Evolutionary conservation across 1,140 invertebrate genomes (phyloP).

Genomic region (Plutomurus gul): DNA sequence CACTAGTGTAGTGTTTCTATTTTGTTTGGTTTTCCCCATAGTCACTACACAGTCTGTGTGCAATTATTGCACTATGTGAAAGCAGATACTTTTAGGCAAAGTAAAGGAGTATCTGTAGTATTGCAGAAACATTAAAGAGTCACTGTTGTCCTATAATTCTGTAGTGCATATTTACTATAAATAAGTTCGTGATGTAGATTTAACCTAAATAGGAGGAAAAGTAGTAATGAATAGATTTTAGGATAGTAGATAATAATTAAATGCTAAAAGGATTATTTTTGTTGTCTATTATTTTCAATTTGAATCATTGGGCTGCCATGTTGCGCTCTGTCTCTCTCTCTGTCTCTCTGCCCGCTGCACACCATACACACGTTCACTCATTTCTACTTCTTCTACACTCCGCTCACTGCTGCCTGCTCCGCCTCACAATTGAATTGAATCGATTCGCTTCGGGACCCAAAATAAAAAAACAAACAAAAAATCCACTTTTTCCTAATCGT

Average conservation of each 20-base stretch:
- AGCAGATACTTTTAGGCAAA: too few relatives aligned
- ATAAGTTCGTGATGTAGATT: too few relatives aligned
- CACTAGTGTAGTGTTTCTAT: too few relatives aligned
- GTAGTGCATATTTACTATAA: too few relatives aligned
- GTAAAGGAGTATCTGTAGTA: too few relatives aligned
- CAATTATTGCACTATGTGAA: too few relatives aligned
- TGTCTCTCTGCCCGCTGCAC: constrained; percentile 26
- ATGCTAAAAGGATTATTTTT: constrained; percentile 28
- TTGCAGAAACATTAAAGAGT: too few relatives aligned
- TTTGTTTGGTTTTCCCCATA: too few relatives aligned
- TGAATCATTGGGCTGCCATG: constrained; percentile 28
- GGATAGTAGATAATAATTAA: constrained; percentile 22
- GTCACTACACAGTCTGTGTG: too few relatives aligned
- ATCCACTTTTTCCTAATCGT: constrained; percentile 17
- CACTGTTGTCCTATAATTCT: too few relatives aligned
- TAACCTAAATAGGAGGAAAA: not conserved
- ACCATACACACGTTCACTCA: constrained; percentile 14
- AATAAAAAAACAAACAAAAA: not conserved
- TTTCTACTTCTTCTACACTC: constrained; percentile 13
- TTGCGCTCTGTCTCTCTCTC: constrained; percentile 27
- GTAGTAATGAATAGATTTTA: not conserved
- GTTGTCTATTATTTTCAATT: constrained; percentile 30
- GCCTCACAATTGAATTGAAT: constrained; percentile 8
- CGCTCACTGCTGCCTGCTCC: constrained; percentile 29
- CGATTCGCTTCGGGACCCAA: constrained; percentile 22